These are phyloP conservation scores for Harpagoxenus sublaevis DNA, from an alignment of 2,888 invertebrate species.

Conservation along the genomic window DNA sequence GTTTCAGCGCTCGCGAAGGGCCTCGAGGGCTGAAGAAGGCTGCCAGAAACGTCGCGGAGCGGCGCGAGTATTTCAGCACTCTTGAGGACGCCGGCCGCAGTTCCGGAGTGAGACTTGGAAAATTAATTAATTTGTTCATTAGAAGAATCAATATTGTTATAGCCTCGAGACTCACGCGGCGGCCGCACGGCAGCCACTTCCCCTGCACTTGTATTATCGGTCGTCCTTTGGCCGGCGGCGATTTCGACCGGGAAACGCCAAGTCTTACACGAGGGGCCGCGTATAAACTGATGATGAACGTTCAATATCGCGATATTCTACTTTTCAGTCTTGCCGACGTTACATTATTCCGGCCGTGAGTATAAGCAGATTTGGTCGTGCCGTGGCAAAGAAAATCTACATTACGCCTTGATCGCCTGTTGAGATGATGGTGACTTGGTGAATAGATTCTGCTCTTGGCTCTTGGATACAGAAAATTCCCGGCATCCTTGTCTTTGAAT, in stretches of 20 bases:
- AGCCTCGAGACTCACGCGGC: conserved; percentile 36
- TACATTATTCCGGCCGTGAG: conserved; percentile 70
- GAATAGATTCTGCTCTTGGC: conserved; percentile 65
- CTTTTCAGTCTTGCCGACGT: conserved; percentile 59
- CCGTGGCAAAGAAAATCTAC: conserved; percentile 76
- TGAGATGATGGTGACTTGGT: conserved; percentile 66
- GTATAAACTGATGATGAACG: conserved; percentile 53
- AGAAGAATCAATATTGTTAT: conserved; percentile 74
- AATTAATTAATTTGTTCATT: conserved; percentile 78
- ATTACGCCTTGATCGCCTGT: conserved; percentile 70
- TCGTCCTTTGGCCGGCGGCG: conserved; percentile 61
- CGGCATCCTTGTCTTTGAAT: conserved; percentile 15
- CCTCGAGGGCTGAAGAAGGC: conserved; percentile 41
- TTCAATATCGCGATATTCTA: conserved; percentile 63
- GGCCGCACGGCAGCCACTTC: conserved; percentile 44
- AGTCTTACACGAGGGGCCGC: conserved; percentile 63
- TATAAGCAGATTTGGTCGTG: conserved; percentile 76
- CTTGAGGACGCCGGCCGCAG: conserved; percentile 16
- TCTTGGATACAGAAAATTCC: conserved; percentile 17
- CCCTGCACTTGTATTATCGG: conserved; percentile 57
- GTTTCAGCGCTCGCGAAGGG: conserved; percentile 50
- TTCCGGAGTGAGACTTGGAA: conserved; percentile 61
- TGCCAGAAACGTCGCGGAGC: conserved; percentile 57
- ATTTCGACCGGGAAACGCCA: conserved; percentile 63
- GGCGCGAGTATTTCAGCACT: conserved; percentile 40